Conservation (phyloP, 2,113 vertebrate genomes). For the Athene noctua region DNA sequence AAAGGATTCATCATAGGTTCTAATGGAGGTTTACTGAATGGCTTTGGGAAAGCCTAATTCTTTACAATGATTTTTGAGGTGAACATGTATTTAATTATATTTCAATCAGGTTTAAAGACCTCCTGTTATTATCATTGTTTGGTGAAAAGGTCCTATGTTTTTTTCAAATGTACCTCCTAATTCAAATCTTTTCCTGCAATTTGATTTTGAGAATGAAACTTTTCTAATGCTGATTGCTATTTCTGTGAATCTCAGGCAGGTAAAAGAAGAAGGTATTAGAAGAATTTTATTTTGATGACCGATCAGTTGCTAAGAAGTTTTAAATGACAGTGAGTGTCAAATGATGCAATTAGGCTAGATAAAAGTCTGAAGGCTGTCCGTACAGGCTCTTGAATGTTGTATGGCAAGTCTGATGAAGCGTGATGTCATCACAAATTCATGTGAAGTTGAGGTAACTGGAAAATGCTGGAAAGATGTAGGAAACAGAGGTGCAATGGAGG, state of each 20-base stretch:
- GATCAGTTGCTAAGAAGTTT: background rate
- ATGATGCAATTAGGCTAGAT: background rate
- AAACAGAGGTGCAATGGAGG: background rate
- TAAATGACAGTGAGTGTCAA: constrained; percentile 15
- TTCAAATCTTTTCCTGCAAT: constrained; percentile 17
- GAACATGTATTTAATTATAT: constrained; percentile 23
- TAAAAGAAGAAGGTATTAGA: constrained; percentile 15
- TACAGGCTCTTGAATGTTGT: background rate
- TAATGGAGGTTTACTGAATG: background rate
- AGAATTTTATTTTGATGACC: constrained; percentile 27
- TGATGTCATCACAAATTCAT: background rate
- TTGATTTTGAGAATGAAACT: background rate
- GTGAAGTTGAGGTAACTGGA: background rate
- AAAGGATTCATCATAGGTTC: constrained; percentile 42
- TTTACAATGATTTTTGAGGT: constrained; percentile 12
- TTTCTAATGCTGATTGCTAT: constrained; percentile 40
- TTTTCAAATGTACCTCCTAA: constrained; percentile 37
- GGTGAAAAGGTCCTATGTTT: background rate
- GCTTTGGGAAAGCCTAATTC: constrained; percentile 16
- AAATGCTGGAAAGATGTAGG: background rate
- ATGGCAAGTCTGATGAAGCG: background rate
- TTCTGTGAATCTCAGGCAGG: constrained; percentile 23
- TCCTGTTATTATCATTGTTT: background rate
- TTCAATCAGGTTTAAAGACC: constrained; percentile 28
- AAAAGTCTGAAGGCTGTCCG: background rate